These are phyloP conservation scores for Azorinus chamasolen DNA, from an alignment of 2,888 invertebrate species.

Conservation along the genomic window DNA sequence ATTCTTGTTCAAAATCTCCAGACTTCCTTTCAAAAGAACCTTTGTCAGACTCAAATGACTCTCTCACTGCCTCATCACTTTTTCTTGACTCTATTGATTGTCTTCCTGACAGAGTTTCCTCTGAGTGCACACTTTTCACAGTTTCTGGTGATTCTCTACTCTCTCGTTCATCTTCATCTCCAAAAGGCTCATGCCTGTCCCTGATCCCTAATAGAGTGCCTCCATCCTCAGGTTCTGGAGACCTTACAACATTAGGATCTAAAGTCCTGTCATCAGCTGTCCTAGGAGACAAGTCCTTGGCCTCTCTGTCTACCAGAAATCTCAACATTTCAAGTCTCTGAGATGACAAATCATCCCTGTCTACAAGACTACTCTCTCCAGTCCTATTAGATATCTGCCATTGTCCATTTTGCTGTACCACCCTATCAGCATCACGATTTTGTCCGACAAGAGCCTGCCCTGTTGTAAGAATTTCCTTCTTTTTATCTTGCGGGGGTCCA, in stretches of 20 bases:
- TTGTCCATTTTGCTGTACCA: too few relatives aligned
- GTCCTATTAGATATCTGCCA: too few relatives aligned
- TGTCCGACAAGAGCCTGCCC: constrained; percentile 14
- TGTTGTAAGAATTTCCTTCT: constrained; percentile 43
- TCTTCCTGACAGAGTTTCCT: constrained; percentile 41
- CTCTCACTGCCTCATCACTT: constrained; percentile 47
- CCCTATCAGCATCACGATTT: too few relatives aligned
- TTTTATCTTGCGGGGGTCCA: constrained; percentile 9
- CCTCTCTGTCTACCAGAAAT: constrained; percentile 39
- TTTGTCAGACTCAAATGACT: constrained; percentile 37
- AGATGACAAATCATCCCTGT: constrained; percentile 3
- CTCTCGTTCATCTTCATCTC: not conserved
- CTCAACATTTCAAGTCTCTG: constrained; percentile 50
- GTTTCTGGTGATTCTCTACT: constrained; percentile 21
- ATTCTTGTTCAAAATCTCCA: constrained; percentile 20
- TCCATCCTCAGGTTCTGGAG: not conserved
- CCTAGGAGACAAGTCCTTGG: not conserved
- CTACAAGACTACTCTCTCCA: constrained; percentile 9
- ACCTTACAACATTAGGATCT: too few relatives aligned
- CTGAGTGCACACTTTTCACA: constrained; percentile 38
- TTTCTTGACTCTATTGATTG: constrained; percentile 46
- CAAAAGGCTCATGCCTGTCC: not conserved
- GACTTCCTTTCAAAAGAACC: constrained; percentile 15
- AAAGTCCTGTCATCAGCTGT: not conserved
- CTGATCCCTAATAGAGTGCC: not conserved